Evolutionary conservation across 2,888 invertebrate genomes (phyloP), one percentile per base, ranked within the genome.

Genomic region (Cataglyphis livida): DNA sequence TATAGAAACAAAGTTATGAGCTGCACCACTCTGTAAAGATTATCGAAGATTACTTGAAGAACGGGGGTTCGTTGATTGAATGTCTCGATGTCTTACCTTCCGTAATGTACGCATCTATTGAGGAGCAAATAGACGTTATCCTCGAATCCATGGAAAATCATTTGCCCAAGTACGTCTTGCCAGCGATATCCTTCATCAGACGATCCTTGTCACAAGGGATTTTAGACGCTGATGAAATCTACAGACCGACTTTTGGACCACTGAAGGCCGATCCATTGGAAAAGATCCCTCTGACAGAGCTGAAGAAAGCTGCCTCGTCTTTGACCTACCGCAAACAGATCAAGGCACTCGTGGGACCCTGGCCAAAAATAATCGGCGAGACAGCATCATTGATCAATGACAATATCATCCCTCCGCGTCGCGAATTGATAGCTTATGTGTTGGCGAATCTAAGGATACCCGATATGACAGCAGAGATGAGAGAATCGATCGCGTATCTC

Each of bases 61-160:
- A 84, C 21, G 84, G 84, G 9, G 76, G 71, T 57, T 85, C 65
- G 9, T 21, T 85, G 51, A 35, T 78, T 18, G 81, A 85, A 0
- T 71, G 54, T 25, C 75, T 76, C n/a, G 75, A 82, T 35, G 44
- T 70, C 7, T 76, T 82, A 51, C 57, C 81, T 21, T 65, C 62
- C 0, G 3, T 85, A 28, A 25, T 41, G 7, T 71, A 75, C 28
- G 54, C 73, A 4, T 57, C 75, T 25, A 84, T 76, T 9, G 61
- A 51, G 6, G 38, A 76, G 3, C 85, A 85, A 44, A 65, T 85
- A 12, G 48, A 68, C 25, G 12, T 21, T 41, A 85, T 85, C 15
- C 51, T 85, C n/a, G 44, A 12, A 35, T 75, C 65, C 28, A 82
- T 82, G 85, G 82, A 76, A 9, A 44, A 85, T 18, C 32, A 35